These are phyloP conservation scores for Oreotrochilus melanogaster DNA, from an alignment of 2,113 vertebrate genomes.

Conservation along the genomic window DNA sequence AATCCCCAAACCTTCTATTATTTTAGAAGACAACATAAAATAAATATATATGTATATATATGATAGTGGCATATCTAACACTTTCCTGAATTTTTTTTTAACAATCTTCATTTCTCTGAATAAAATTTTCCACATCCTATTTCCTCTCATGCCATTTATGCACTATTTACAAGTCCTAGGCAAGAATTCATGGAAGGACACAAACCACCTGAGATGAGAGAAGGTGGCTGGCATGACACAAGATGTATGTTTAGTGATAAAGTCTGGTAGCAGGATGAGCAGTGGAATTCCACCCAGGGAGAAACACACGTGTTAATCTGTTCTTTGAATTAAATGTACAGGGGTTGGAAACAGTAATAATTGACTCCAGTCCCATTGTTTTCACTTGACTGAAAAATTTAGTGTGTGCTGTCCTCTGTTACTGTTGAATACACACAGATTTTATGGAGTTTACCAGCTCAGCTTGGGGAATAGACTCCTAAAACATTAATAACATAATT, in stretches of 20 bases:
- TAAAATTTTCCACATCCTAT: background rate
- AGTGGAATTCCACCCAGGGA: background rate
- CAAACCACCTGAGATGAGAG: background rate
- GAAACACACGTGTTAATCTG: background rate
- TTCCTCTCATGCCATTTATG: background rate
- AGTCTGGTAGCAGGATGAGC: background rate
- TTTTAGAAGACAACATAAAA: background rate
- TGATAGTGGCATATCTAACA: too few relatives aligned
- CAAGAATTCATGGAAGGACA: background rate
- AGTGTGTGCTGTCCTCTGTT: background rate
- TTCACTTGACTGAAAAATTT: background rate
- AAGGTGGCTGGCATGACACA: background rate
- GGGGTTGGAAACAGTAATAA: background rate
- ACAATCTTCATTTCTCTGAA: background rate
- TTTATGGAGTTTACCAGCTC: background rate
- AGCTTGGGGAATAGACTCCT: background rate
- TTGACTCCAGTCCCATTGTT: background rate
- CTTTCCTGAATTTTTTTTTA: background rate
- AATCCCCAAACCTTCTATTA: fast-evolving
- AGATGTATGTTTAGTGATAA: background rate
- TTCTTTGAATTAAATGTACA: background rate
- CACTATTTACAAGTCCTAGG: background rate
- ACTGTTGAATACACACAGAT: background rate
- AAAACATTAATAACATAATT: background rate
- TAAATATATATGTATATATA: too few relatives aligned